Conservation (phyloP, 2,113 vertebrate species). For the Pterocles burchelli region DNA sequence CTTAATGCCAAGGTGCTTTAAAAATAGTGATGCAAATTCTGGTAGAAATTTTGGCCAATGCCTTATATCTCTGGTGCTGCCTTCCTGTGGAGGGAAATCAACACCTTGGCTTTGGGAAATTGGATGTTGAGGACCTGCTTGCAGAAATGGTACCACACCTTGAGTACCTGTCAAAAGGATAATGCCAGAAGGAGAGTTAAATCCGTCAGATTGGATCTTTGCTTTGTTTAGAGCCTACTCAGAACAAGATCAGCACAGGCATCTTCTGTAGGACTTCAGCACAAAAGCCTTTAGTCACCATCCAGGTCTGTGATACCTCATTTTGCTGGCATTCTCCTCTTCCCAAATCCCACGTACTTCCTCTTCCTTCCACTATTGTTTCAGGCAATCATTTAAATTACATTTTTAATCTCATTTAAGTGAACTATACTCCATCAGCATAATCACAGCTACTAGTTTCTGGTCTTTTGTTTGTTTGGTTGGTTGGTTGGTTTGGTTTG, state of each 20-base stretch:
- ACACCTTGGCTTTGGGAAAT: background rate
- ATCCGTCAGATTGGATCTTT: background rate
- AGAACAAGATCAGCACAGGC: background rate
- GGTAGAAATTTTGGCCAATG: background rate
- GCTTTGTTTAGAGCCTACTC: background rate
- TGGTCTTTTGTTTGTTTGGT: background rate
- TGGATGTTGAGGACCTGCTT: accelerated
- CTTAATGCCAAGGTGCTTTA: background rate
- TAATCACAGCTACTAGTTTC: background rate
- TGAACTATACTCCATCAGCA: background rate
- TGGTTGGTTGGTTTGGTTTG: too few species aligned
- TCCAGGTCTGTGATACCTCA: background rate
- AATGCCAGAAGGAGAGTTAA: background rate
- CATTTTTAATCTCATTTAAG: background rate
- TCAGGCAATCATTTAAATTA: background rate
- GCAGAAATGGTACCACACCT: background rate
- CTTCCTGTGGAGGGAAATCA: background rate
- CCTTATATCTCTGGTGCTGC: background rate
- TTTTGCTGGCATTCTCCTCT: background rate
- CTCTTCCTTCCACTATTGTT: background rate
- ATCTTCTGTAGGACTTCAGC: background rate
- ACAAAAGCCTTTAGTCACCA: background rate
- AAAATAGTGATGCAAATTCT: background rate
- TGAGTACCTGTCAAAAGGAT: accelerated
- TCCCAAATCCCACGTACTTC: background rate